A percentile compares a stretch with the other conserved stretches of the same genome.
Evolutionary conservation across 2,113 vertebrate genomes (phyloP).

Genomic region (Sturnus vulgaris): DNA sequence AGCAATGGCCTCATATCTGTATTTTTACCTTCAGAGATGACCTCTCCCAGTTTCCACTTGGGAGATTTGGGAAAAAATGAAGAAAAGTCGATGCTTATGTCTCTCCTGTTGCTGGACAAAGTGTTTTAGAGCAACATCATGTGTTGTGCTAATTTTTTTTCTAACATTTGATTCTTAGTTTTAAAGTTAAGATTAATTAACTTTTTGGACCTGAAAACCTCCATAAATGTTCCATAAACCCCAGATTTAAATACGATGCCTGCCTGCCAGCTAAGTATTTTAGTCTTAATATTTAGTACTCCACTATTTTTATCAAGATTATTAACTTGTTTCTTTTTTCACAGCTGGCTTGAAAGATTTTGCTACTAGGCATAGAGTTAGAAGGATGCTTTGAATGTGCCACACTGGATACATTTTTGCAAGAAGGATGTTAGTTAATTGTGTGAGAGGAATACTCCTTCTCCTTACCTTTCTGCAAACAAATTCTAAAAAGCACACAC

Average conservation of each 20-base stretch:
- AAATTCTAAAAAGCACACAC: background rate
- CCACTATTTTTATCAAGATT: conserved; percentile 11
- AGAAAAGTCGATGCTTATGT: background rate
- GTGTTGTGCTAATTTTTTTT: background rate
- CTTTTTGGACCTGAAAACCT: background rate
- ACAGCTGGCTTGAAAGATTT: conserved; percentile 22
- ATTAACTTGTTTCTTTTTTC: conserved; percentile 12
- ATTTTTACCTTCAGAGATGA: background rate
- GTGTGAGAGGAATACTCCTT: background rate
- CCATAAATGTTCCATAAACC: background rate
- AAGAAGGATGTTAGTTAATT: conserved; percentile 14
- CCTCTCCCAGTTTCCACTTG: background rate
- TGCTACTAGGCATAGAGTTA: background rate
- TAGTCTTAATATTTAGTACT: background rate
- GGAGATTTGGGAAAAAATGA: background rate
- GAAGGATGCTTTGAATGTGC: conserved; percentile 1
- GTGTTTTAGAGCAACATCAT: background rate
- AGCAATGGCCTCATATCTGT: background rate
- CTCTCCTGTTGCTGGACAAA: background rate
- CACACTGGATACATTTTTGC: background rate
- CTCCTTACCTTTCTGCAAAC: background rate
- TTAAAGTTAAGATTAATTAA: background rate
- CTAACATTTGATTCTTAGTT: background rate
- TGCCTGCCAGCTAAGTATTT: background rate
- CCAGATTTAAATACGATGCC: background rate